Evolutionary conservation across 2,113 vertebrate genomes (phyloP).

Genomic region (Mormyrus lacerda): DNA sequence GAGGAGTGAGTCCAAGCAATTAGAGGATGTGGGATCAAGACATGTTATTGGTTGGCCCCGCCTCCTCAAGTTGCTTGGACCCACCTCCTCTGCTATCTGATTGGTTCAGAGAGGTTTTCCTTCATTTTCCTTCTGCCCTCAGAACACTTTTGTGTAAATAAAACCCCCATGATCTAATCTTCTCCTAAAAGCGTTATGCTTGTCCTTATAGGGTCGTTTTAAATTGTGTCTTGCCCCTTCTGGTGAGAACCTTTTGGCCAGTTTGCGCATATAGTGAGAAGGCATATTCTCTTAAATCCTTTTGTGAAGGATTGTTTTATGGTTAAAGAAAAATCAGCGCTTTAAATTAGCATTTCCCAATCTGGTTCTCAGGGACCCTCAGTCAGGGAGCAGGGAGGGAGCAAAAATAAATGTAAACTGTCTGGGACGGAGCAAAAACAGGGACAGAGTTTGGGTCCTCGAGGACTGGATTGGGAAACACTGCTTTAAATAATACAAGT

Average conservation of each 20-base stretch:
- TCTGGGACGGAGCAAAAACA: background rate
- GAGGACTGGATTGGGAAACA: background rate
- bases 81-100: too few species aligned
- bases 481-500: constrained; percentile 19
- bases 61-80: too few species aligned
- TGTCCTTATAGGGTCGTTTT: constrained; percentile 44
- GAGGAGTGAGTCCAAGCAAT: too few species aligned
- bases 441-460: background rate
- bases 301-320: constrained; percentile 58
- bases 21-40: too few species aligned
- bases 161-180: background rate
- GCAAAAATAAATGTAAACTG: too few species aligned
- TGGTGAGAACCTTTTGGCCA: constrained; percentile 8
- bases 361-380: background rate
- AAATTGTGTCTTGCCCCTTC: constrained; percentile 19
- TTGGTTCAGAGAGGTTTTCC: too few species aligned
- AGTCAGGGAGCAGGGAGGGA: background rate
- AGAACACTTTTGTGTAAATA: too few species aligned
- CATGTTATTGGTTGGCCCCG: too few species aligned
- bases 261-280: background rate
- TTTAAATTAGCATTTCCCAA: background rate
- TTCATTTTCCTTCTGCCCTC: too few species aligned
- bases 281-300: constrained; percentile 54
- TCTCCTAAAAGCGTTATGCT: constrained; percentile 1
- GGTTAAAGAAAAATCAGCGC: constrained; percentile 42